Evolutionary conservation across 2,797 vertebrate species (phyloP).

Genomic region (Mus caroli): DNA sequence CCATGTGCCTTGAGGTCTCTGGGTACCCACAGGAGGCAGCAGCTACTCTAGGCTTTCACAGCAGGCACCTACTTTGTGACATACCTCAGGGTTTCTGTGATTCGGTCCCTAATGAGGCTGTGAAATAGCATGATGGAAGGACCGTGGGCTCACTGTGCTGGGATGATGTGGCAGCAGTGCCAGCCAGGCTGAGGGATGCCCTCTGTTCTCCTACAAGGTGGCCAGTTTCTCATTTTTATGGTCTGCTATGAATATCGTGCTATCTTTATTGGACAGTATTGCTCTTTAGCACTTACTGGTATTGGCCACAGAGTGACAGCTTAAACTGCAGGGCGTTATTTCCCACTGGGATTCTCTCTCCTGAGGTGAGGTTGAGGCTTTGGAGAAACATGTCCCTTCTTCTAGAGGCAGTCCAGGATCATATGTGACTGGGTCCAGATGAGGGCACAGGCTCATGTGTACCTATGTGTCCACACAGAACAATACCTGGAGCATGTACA

Average conservation of each 20-base stretch:
- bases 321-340: not conserved
- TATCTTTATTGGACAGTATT: fast-evolving
- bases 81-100: too few species aligned
- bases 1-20: not conserved
- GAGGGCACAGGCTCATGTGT: too few species aligned
- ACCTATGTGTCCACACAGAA: not conserved
- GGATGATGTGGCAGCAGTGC: not conserved
- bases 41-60: not conserved
- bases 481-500: not conserved
- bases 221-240: fast-evolving
- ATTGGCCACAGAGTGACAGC: fast-evolving
- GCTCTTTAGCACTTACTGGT: fast-evolving
- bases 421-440: too few species aligned
- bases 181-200: not conserved
- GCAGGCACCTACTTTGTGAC: fast-evolving
- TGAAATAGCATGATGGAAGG: not conserved
- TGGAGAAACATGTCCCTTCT: fast-evolving
- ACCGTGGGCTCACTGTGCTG: not conserved
- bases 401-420: not conserved
- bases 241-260: fast-evolving
- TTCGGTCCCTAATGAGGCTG: fast-evolving
- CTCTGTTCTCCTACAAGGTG: fast-evolving
- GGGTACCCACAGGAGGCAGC: not conserved
- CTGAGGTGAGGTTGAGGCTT: not conserved
- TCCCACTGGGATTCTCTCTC: not conserved